Evolutionary conservation across 2,888 invertebrate species (phyloP).

Genomic region (Hypena proboscidalis): DNA sequence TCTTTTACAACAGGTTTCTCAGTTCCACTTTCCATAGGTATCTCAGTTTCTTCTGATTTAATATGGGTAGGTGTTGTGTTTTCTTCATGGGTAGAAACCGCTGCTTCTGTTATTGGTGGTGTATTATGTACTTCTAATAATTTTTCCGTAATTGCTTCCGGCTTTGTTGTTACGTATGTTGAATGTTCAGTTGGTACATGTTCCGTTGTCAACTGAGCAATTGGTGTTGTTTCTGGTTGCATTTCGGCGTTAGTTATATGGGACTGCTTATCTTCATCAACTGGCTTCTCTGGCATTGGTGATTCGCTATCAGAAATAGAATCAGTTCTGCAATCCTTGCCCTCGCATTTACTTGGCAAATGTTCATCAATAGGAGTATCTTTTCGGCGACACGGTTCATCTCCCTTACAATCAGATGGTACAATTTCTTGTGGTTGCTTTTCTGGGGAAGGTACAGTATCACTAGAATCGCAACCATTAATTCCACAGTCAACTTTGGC

Average conservation of each 20-base stretch:
- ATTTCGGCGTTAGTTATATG: neutral
- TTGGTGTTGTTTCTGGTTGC: neutral
- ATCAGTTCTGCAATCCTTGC: constrained; percentile 45
- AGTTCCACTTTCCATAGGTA: too few species aligned
- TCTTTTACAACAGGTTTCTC: constrained; percentile 2
- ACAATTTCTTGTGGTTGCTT: constrained; percentile 25
- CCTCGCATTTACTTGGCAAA: constrained; percentile 50
- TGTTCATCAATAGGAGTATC: constrained; percentile 44
- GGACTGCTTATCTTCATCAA: neutral
- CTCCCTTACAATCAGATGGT: constrained; percentile 54
- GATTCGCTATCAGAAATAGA: constrained; percentile 10
- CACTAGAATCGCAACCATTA: constrained; percentile 24
- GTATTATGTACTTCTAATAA: too few species aligned
- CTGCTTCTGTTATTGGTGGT: neutral
- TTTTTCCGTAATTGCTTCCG: too few species aligned
- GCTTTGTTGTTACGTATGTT: neutral
- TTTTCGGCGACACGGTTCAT: constrained; percentile 58
- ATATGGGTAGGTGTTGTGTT: too few species aligned
- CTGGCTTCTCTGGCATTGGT: constrained; percentile 10
- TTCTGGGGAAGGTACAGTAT: constrained; percentile 24
- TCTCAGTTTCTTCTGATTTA: too few species aligned
- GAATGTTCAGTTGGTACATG: neutral
- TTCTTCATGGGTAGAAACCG: too few species aligned
- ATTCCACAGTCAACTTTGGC: constrained; percentile 26
- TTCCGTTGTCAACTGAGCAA: neutral